A percentile compares a stretch with the other conserved stretches of the same genome.
Evolutionary conservation across 2,113 vertebrate genomes (phyloP).

Genomic region (Cyanoramphus novaezelandiae): DNA sequence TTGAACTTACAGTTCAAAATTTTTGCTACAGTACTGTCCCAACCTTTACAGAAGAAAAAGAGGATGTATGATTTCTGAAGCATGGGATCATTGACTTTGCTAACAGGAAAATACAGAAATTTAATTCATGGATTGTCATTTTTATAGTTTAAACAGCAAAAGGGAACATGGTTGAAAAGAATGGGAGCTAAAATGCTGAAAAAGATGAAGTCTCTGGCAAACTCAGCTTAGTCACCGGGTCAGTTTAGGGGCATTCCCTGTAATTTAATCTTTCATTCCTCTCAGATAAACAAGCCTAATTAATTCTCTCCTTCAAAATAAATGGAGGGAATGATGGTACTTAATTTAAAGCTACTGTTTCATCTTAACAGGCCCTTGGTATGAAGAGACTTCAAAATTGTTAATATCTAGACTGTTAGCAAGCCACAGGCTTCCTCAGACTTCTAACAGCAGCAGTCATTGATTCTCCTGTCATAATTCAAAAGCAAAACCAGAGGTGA

Average conservation of each 20-base stretch:
- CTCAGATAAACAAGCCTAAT: constrained; percentile 55
- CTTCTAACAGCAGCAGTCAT: constrained; percentile 3
- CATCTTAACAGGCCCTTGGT: constrained; percentile 29
- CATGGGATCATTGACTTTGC: constrained; percentile 17
- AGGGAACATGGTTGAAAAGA: neutral
- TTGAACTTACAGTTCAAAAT: neutral
- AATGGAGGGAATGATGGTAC: constrained; percentile 8
- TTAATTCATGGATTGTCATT: neutral
- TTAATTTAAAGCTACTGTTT: constrained; percentile 46
- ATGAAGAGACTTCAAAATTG: constrained; percentile 8
- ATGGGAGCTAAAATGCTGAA: neutral
- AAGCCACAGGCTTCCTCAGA: constrained; percentile 12
- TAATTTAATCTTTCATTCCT: constrained; percentile 44
- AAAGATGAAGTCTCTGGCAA: neutral
- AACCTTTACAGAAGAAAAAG: neutral
- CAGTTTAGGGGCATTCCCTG: constrained; percentile 18
- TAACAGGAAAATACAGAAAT: neutral
- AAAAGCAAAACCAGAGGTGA: constrained; percentile 29
- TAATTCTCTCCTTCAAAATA: constrained; percentile 50
- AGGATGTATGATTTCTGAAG: neutral
- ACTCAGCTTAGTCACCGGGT: neutral
- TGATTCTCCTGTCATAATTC: constrained; percentile 34
- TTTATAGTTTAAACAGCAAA: neutral
- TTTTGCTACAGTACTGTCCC: neutral
- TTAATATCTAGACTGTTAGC: neutral